Evolutionary conservation across 2,797 vertebrate genomes (phyloP).

Genomic region (Protosalanx chinensis): DNA sequence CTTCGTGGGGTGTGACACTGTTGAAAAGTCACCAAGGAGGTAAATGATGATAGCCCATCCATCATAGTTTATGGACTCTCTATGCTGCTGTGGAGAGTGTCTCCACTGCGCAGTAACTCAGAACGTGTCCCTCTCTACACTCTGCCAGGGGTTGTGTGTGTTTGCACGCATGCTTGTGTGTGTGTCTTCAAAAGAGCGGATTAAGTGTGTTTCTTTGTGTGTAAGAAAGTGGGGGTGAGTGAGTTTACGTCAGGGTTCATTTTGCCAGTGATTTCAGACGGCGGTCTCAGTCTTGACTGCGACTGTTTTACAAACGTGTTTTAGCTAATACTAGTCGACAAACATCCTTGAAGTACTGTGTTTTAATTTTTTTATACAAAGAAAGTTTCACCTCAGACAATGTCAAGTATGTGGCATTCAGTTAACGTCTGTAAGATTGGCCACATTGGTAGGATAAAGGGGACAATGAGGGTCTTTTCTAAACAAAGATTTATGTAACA

Average conservation of each 20-base stretch:
- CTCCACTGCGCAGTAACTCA: conserved; percentile 67
- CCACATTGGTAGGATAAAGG: too few relatives aligned
- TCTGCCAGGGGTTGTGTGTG: conserved; percentile 57
- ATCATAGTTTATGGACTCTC: conserved; percentile 74
- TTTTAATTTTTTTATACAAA: too few relatives aligned
- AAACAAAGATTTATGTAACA: too few relatives aligned
- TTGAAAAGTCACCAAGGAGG: conserved; percentile 76
- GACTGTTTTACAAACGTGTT: too few relatives aligned
- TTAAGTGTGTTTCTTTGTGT: conserved; percentile 4
- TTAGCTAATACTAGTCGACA: too few relatives aligned
- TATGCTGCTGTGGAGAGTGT: conserved; percentile 65
- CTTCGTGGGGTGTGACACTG: conserved; percentile 68
- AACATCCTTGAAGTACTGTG: too few relatives aligned
- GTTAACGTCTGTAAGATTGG: too few relatives aligned
- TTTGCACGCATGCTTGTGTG: conserved; percentile 47
- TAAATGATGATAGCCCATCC: conserved; percentile 74
- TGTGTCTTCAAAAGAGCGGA: conserved; percentile 20
- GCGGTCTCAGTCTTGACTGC: too few relatives aligned
- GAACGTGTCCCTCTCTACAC: conserved; percentile 67
- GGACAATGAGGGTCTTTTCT: too few relatives aligned
- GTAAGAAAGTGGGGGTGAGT: not conserved
- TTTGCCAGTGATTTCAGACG: conserved; percentile 10
- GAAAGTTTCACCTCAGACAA: too few relatives aligned
- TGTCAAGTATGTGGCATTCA: too few relatives aligned
- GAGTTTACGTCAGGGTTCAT: not conserved